These are phyloP conservation scores for Trogon melanurus DNA, from an alignment of 2,113 vertebrate genomes.

Conservation along the genomic window DNA sequence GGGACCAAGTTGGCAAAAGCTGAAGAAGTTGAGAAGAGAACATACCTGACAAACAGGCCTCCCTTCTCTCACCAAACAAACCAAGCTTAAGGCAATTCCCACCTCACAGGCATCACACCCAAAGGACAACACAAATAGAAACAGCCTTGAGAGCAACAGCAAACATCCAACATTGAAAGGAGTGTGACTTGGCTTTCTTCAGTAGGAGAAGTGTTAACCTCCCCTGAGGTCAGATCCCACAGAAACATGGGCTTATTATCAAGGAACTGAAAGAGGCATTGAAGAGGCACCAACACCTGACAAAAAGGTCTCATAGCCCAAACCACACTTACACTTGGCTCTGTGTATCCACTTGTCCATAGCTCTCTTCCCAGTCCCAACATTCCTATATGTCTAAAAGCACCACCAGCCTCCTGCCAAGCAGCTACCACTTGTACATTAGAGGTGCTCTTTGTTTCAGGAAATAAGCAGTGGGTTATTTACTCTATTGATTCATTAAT, in stretches of 20 bases:
- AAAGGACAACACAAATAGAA: slow-evolving; percentile 57
- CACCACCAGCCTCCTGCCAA: not conserved
- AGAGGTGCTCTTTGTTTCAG: slow-evolving; percentile 50
- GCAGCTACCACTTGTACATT: not conserved
- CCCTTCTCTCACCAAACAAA: slow-evolving; percentile 38
- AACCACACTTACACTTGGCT: not conserved
- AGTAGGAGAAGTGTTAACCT: slow-evolving; percentile 21
- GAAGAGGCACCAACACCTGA: slow-evolving; percentile 28
- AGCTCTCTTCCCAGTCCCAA: not conserved
- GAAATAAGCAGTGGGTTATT: slow-evolving; percentile 27
- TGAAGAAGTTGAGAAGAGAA: slow-evolving; percentile 3
- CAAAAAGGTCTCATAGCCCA: slow-evolving; percentile 23
- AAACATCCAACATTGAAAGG: slow-evolving; percentile 12
- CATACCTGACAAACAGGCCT: slow-evolving; percentile 28
- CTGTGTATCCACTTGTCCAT: slow-evolving; percentile 1
- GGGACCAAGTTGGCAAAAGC: not conserved
- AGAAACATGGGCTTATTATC: slow-evolving; percentile 55
- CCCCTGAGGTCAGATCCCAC: slow-evolving; percentile 43
- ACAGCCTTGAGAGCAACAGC: slow-evolving; percentile 26
- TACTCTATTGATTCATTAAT: not conserved
- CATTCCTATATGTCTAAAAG: not conserved
- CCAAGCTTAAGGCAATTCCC: slow-evolving; percentile 28
- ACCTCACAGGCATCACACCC: slow-evolving; percentile 31
- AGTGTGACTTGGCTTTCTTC: slow-evolving; percentile 47
- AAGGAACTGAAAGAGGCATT: slow-evolving; percentile 60